Evolutionary conservation across 1,140 invertebrate species (phyloP), one percentile per base, ranked within the genome.

Genomic region (Aphelenchoides besseyi): DNA sequence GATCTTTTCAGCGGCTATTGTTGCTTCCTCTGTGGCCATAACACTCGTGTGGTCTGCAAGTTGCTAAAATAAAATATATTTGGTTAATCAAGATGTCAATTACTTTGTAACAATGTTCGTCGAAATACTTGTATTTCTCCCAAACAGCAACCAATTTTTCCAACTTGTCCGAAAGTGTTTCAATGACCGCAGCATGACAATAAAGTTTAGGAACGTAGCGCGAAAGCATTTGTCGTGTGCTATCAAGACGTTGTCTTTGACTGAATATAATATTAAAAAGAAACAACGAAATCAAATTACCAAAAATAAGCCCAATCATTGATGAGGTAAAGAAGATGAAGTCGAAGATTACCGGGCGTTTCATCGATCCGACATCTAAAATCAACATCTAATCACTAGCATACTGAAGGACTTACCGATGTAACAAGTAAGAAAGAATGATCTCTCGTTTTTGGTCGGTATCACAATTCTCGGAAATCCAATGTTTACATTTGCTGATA

Each of bases 221-320:
- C 28, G 78, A 72, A 26, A 81, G 64, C 64, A 80, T 78, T 62
- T 80, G 79, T 5, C 68, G 36, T 23, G 81, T 57, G 33, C 64
- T 72, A 48, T 80, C 78, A 48, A 72, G 26, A 36, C 81, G 80
- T 54, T 82, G 82, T 5, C 80, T 59, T 48, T 80, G 71, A 61
- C 79, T 80, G 32, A 72, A 82, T 75, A 59, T 23, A 28, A 73
- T 30, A 33, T 8, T 48, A 33, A 41, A 70, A 30, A 54, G 54
- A 66, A 29, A 71, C 62, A 1, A 26, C n/a, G n/a, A n/a, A n/a
- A n/a, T n/a, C n/a, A n/a, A n/a, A n/a, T n/a, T n/a, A 82, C 80
- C 79, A 81, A 70, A 77, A 75, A 64, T 83, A 71, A 28, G 80
- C 79, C 79, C 79, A 81, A 59, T 81, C 79, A 62, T 81, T 82